A percentile compares a stretch with the other conserved stretches of the same genome.
Evolutionary conservation across 2,113 vertebrate genomes (phyloP).

Genomic region (Phyllostomus discolor): DNA sequence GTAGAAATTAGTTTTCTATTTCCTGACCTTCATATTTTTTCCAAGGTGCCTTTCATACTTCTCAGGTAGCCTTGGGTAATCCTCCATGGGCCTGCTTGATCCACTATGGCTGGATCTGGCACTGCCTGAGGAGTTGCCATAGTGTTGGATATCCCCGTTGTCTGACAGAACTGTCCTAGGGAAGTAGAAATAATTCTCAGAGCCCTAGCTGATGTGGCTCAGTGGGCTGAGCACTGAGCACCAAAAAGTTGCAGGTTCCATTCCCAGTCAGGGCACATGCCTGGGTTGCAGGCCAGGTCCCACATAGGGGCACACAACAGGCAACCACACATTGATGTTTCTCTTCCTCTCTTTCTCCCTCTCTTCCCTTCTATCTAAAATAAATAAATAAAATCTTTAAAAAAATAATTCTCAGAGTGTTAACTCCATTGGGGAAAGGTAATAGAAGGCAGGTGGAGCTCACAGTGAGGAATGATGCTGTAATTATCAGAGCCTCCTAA

Average conservation of each 20-base stretch:
- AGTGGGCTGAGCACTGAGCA: too few relatives aligned
- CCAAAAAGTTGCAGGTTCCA: too few relatives aligned
- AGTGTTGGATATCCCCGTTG: neutral
- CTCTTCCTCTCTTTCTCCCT: too few relatives aligned
- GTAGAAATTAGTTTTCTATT: slow-evolving; percentile 8
- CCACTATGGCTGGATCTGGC: neutral
- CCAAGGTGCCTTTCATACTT: neutral
- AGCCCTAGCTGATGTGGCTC: too few relatives aligned
- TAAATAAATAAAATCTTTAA: too few relatives aligned
- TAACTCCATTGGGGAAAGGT: neutral
- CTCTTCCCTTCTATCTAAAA: too few relatives aligned
- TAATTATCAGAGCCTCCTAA: neutral
- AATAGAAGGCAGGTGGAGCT: neutral
- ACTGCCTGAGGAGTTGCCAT: neutral
- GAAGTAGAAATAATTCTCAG: neutral
- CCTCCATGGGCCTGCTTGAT: neutral
- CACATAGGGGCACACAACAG: too few relatives aligned
- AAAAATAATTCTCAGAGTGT: neutral
- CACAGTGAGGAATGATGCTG: neutral
- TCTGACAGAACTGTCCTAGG: neutral
- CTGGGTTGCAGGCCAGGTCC: too few relatives aligned
- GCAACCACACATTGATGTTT: too few relatives aligned
- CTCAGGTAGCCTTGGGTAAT: neutral
- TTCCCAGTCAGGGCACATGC: too few relatives aligned
- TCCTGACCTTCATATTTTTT: neutral